These are phyloP conservation scores for Ruditapes philippinarum DNA, from an alignment of 1,140 invertebrate species.

Conservation along the genomic window DNA sequence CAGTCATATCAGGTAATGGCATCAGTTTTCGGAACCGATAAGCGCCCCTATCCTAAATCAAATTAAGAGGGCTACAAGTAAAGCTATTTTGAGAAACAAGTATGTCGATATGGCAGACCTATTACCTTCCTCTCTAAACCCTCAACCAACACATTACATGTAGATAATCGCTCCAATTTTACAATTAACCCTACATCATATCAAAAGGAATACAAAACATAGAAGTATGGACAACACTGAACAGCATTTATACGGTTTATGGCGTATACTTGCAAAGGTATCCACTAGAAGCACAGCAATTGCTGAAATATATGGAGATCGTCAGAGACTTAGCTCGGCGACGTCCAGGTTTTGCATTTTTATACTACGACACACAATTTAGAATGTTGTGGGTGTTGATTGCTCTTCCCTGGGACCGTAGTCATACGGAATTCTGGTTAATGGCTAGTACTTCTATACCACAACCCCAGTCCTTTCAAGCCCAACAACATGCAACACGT, in stretches of 20 bases:
- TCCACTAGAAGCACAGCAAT: neutral
- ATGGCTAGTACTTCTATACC: constrained; percentile 1
- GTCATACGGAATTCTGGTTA: constrained; percentile 34
- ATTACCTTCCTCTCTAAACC: no score
- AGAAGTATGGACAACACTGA: no score
- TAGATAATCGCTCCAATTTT: no score
- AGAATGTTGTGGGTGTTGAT: neutral
- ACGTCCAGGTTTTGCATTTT: constrained; percentile 3
- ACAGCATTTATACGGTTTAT: neutral
- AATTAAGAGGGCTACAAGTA: no score
- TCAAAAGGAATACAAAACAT: no score
- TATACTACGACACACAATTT: constrained; percentile 20
- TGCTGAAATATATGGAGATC: constrained; percentile 25
- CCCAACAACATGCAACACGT: neutral
- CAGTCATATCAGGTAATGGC: no score
- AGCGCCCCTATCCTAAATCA: no score
- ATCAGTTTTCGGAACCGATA: no score
- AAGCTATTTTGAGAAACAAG: no score
- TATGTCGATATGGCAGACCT: no score
- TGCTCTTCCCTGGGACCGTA: neutral
- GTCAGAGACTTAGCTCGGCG: neutral
- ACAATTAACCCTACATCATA: no score
- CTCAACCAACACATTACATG: no score
- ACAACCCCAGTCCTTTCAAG: neutral
- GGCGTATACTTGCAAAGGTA: neutral